Conservation (phyloP, 2,888 invertebrate genomes). For the Polietes domitor region DNA sequence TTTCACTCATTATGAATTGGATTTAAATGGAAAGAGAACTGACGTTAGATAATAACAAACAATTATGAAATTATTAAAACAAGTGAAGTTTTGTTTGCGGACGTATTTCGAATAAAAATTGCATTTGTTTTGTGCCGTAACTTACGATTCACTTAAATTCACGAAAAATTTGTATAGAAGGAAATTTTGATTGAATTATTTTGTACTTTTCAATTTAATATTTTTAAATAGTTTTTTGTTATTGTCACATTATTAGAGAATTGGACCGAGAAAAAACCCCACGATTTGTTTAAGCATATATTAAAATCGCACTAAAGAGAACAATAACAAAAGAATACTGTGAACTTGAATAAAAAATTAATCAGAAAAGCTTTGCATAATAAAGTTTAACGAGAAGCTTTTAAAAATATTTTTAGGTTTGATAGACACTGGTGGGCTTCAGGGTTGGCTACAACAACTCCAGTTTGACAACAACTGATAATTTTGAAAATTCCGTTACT, state of each 20-base stretch:
- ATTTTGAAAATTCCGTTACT: not conserved
- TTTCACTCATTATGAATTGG: conserved; percentile 10
- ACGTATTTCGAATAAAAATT: not conserved
- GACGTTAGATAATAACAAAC: conserved; percentile 43
- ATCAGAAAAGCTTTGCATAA: conserved; percentile 1
- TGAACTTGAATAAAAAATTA: conserved; percentile 19
- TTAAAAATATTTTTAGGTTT: not conserved
- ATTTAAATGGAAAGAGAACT: not conserved
- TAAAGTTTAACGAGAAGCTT: not conserved
- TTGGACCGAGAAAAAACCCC: not conserved
- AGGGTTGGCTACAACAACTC: too few species aligned
- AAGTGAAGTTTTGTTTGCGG: not conserved
- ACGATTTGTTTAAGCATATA: not conserved
- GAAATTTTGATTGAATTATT: not conserved
- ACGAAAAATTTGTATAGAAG: not conserved
- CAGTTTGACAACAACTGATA: too few species aligned
- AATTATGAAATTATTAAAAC: conserved; percentile 37
- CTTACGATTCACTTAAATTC: conserved; percentile 14
- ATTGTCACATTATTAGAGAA: conserved; percentile 11
- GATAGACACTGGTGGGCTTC: not conserved
- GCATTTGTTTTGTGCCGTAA: conserved; percentile 23
- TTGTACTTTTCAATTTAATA: conserved; percentile 26
- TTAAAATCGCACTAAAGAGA: conserved; percentile 31
- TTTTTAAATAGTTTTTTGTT: not conserved
- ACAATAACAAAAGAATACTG: conserved; percentile 28